These are phyloP conservation scores for Otocyon megalotis DNA, from an alignment of 2,113 vertebrate genomes.

Conservation along the genomic window DNA sequence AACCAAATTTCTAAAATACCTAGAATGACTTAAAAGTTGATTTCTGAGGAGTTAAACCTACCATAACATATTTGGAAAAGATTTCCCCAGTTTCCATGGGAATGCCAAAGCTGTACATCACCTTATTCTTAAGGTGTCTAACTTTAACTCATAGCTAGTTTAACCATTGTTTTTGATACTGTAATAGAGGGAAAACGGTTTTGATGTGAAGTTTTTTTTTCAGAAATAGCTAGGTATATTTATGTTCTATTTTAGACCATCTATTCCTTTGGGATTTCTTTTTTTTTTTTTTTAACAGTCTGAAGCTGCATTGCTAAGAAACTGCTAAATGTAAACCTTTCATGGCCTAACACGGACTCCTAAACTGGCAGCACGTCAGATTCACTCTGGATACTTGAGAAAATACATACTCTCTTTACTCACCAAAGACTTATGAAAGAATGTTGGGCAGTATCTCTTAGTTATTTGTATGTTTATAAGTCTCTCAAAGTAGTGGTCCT, in stretches of 20 bases:
- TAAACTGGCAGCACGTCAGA: not conserved
- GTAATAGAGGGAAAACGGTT: not conserved
- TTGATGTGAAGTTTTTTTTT: not conserved
- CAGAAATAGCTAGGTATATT: not conserved
- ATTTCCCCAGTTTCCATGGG: not conserved
- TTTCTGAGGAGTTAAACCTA: slow-evolving; percentile 34
- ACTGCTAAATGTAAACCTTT: slow-evolving; percentile 9
- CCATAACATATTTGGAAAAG: slow-evolving; percentile 15
- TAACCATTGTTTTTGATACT: slow-evolving; percentile 38
- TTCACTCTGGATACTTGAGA: not conserved
- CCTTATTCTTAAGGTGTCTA: slow-evolving; percentile 29
- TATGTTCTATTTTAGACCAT: not conserved
- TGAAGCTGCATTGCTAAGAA: slow-evolving; percentile 14
- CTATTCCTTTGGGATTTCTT: not conserved
- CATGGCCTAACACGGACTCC: not conserved
- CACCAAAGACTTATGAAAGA: not conserved
- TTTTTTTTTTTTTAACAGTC: not conserved
- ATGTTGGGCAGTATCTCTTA: not conserved
- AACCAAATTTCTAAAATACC: not conserved
- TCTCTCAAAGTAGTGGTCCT: slow-evolving; percentile 31
- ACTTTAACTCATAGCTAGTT: not conserved
- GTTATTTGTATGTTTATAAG: slow-evolving; percentile 32
- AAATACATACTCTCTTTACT: not conserved
- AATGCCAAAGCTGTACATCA: not conserved
- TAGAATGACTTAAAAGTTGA: slow-evolving; percentile 14